Conservation (phyloP, 2,888 invertebrate species). For the Dascillus cervinus region DNA sequence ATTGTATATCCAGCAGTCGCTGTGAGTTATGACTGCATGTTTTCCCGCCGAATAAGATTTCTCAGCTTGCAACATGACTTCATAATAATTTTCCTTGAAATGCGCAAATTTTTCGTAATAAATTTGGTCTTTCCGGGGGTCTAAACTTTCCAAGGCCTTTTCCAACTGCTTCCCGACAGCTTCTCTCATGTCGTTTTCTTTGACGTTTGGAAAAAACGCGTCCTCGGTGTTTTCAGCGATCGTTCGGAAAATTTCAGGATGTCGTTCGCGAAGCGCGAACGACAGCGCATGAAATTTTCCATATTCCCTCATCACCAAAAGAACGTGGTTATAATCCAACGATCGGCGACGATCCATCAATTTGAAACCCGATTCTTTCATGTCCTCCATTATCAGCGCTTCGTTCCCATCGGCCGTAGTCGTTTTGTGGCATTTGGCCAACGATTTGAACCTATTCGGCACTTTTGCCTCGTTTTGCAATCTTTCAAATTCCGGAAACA, state of each 20-base stretch:
- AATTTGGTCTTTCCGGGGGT: slow-evolving; percentile 7
- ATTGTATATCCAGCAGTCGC: slow-evolving; percentile 8
- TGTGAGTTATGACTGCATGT: slow-evolving; percentile 7
- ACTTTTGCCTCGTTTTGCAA: slow-evolving; percentile 20
- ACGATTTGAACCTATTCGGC: slow-evolving; percentile 12
- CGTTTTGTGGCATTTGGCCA: slow-evolving; percentile 13
- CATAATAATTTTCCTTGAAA: slow-evolving; percentile 8
- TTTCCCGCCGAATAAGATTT: slow-evolving; percentile 1
- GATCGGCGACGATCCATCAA: slow-evolving; percentile 11
- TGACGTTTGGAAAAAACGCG: slow-evolving; percentile 9
- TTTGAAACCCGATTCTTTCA: slow-evolving; percentile 18
- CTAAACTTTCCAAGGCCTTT: slow-evolving; percentile 4
- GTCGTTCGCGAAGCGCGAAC: slow-evolving; percentile 22
- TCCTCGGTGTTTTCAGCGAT: slow-evolving; percentile 13
- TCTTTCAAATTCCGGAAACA: slow-evolving; percentile 21
- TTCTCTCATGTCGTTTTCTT: background rate
- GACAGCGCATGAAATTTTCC: slow-evolving; percentile 28
- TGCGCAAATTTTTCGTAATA: slow-evolving; percentile 8
- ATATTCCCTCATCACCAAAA: slow-evolving; percentile 23
- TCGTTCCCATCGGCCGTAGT: slow-evolving; percentile 16
- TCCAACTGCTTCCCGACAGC: background rate
- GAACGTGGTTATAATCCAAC: slow-evolving; percentile 23
- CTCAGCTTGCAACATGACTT: slow-evolving; percentile 1
- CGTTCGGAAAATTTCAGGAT: slow-evolving; percentile 18
- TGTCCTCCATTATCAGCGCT: slow-evolving; percentile 21